Base-by-base conservation (phyloP, 2,113 vertebrate genomes). In the Apistogramma diplotaenia region DNA sequence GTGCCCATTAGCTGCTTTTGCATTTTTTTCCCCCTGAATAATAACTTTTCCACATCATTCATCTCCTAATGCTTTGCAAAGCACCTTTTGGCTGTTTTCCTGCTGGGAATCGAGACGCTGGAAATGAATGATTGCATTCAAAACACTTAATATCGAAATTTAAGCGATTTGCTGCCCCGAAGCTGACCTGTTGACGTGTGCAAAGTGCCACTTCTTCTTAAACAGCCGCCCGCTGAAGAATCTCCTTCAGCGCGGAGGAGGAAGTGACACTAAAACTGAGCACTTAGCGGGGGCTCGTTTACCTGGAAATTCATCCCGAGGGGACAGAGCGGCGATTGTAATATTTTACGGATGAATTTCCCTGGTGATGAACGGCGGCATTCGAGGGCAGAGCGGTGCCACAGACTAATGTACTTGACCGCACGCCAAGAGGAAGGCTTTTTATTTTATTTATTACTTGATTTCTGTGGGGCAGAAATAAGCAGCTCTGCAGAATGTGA, bases 281-380 rank as follows among this genome's bases (percentile, higher is more conserved):
- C 60, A 82, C 71, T 82, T 89, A 76, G 19, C 13, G 25, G 35
- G 12, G 12, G 25, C 49, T 89, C 76, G 71, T 81, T 72, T 74
- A 81, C 77, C 74, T 75, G 82, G 72, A 54, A 77, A 78, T 55
- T 49, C 60, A 23, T 71, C 67, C 59, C 4, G 6, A 51, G 65
- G 25, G 18, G 18, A 55, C 73, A n/a, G 35, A 21, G 71, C 51
- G 33, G 78, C 8, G 3, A 77, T 67, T 85, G 84, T 84, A 25
- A 84, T 73, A 84, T 82, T 84, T 79, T 76, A 67, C 54, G 1
- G 62, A 55, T 84, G 78, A 82, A 60, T 82, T 79, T 77, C 21
- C 35, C 21, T 0, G 1, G n/a, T 82, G 84, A 82, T 86, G 81
- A 65, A 65, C 51, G 5, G 54, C 4, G 12, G 46, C 12, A n/a